Conservation (phyloP, 2,888 invertebrate species). For the Drosophila peninsularis region DNA sequence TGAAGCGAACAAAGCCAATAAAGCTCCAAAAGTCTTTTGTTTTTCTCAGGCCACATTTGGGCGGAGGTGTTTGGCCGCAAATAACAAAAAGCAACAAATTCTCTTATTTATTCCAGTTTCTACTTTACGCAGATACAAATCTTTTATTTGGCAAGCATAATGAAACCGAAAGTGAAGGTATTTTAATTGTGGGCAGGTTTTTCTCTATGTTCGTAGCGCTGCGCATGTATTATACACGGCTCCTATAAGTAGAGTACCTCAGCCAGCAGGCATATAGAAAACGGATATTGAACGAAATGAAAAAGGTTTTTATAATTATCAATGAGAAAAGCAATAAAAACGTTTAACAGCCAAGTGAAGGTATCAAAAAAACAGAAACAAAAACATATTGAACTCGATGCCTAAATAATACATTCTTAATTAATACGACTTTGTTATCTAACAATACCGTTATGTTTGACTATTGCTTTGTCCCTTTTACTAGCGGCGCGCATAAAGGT, state of each 20-base stretch:
- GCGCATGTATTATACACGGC: background rate
- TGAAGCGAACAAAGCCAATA: slow-evolving; percentile 61
- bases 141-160: slow-evolving; percentile 62
- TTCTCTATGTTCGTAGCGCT: slow-evolving; percentile 32
- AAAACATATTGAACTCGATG: background rate
- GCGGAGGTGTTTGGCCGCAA: slow-evolving; percentile 62
- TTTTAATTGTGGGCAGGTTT: slow-evolving; percentile 69
- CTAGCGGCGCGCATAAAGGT: background rate
- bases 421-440: background rate
- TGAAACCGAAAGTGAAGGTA: slow-evolving; percentile 72
- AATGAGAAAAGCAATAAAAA: background rate
- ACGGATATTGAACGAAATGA: slow-evolving; percentile 31
- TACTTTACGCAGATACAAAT: slow-evolving; percentile 59
- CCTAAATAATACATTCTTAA: slow-evolving; percentile 2
- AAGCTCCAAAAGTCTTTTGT: slow-evolving; percentile 57
- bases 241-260: background rate
- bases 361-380: background rate
- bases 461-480: background rate
- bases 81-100: slow-evolving; percentile 56
- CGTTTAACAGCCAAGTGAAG: background rate
- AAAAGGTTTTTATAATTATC: slow-evolving; percentile 9
- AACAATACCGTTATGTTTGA: background rate
- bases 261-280: slow-evolving; percentile 12
- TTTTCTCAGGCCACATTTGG: slow-evolving; percentile 61
- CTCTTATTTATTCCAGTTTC: slow-evolving; percentile 63